A percentile compares a stretch with the other conserved stretches of the same genome.
Conservation (phyloP, 2,888 invertebrate genomes). For the Epirrhoe tristata region DNA sequence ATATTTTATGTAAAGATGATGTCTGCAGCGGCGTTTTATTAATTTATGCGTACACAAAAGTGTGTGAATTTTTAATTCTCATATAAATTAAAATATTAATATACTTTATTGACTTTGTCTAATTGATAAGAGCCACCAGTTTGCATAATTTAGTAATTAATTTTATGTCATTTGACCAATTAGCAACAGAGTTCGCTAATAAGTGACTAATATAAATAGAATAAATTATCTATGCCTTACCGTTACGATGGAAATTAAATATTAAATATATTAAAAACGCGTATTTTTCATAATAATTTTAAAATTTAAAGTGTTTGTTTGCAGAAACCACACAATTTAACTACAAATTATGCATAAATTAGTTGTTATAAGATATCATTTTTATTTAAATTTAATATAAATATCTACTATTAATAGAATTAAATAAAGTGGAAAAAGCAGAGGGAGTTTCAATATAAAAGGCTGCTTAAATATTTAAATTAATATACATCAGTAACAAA, state of each 20-base stretch:
- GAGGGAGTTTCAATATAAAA: too few relatives aligned
- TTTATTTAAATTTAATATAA: neutral
- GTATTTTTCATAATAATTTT: neutral
- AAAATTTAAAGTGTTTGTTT: neutral
- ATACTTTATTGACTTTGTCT: constrained; percentile 19
- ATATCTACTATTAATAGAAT: neutral
- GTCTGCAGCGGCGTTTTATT: constrained; percentile 4
- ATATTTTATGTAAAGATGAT: constrained; percentile 5
- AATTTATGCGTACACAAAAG: constrained; percentile 5
- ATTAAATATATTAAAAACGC: neutral
- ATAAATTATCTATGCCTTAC: constrained; percentile 13
- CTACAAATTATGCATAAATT: neutral
- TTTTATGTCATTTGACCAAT: constrained; percentile 24
- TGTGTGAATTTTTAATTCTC: constrained; percentile 4
- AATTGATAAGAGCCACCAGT: constrained; percentile 20
- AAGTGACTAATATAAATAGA: constrained; percentile 2
- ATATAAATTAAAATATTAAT: constrained; percentile 12
- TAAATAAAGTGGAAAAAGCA: too few relatives aligned
- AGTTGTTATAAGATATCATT: neutral
- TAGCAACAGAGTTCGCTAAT: constrained; percentile 12
- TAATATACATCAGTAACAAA: neutral
- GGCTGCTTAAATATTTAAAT: neutral
- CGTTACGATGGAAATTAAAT: constrained; percentile 3
- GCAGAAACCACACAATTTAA: neutral
- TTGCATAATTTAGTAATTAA: constrained; percentile 32